These are phyloP conservation scores for Cossypha heuglini DNA, from an alignment of 2,797 vertebrate species.

Conservation along the genomic window DNA sequence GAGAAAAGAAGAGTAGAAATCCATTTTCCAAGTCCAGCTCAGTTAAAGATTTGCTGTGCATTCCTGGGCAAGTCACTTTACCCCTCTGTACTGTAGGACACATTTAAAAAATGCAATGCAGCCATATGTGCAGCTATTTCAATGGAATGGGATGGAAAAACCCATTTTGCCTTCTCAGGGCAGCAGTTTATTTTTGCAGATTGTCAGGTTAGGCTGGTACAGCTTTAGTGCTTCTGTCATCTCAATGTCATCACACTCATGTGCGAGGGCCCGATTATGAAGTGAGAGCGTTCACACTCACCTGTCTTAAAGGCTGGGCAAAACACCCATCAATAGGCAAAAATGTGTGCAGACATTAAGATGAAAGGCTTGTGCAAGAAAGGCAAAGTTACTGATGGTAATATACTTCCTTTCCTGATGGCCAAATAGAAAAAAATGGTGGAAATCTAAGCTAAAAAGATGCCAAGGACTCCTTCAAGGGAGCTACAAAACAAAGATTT, in stretches of 20 bases:
- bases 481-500: neutral
- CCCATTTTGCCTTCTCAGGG: neutral
- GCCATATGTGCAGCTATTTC: neutral
- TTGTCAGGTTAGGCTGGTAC: neutral
- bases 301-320: neutral
- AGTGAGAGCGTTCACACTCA: neutral
- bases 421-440: neutral
- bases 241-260: neutral
- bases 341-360: neutral
- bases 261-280: neutral
- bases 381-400: neutral
- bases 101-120: neutral
- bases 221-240: neutral
- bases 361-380: neutral
- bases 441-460: neutral
- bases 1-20: neutral
- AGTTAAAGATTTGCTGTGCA: neutral
- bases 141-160: neutral
- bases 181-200: neutral
- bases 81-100: neutral
- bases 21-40: neutral
- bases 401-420: neutral
- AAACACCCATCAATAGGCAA: neutral
- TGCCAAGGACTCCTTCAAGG: neutral
- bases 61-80: neutral